Evolutionary conservation across 1,140 invertebrate species (phyloP).

Genomic region (Drosophila bipectinata): DNA sequence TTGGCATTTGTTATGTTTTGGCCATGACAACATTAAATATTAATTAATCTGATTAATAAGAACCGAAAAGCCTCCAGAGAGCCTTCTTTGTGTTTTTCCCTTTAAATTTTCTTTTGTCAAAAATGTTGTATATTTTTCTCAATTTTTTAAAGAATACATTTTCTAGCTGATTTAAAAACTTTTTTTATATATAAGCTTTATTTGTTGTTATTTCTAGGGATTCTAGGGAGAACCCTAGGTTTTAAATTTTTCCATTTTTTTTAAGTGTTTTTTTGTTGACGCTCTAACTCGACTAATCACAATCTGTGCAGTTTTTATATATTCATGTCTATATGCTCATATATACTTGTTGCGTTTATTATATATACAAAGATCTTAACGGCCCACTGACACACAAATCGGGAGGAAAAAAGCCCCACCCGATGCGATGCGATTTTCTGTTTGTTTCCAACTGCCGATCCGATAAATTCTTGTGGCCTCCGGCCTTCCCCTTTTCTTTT

Average conservation of each 20-base stretch:
- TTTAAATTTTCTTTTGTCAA: neutral
- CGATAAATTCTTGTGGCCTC: constrained; percentile 27
- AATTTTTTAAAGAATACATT: neutral
- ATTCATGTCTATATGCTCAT: neutral
- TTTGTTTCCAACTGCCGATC: constrained; percentile 61
- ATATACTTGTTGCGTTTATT: constrained; percentile 44
- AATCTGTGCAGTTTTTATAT: constrained; percentile 33
- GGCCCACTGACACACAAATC: constrained; percentile 68
- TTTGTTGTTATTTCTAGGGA: neutral
- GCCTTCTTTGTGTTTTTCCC: constrained; percentile 3
- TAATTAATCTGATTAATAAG: constrained; percentile 75
- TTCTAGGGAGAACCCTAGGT: neutral
- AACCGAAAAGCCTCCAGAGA: constrained; percentile 43
- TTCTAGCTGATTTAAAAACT: neutral
- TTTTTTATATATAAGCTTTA: neutral
- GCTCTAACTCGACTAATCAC: constrained; percentile 67
- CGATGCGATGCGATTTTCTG: constrained; percentile 37
- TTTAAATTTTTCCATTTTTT: constrained; percentile 6
- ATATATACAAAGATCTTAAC: constrained; percentile 42
- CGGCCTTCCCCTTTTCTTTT: constrained; percentile 9
- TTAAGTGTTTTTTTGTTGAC: constrained; percentile 33
- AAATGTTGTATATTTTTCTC: too few relatives aligned
- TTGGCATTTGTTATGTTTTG: constrained; percentile 61
- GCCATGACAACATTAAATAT: constrained; percentile 81
- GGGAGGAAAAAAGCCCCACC: constrained; percentile 23